These are phyloP conservation scores for Grammomys surdaster DNA, from an alignment of 2,113 vertebrate genomes.

Conservation along the genomic window DNA sequence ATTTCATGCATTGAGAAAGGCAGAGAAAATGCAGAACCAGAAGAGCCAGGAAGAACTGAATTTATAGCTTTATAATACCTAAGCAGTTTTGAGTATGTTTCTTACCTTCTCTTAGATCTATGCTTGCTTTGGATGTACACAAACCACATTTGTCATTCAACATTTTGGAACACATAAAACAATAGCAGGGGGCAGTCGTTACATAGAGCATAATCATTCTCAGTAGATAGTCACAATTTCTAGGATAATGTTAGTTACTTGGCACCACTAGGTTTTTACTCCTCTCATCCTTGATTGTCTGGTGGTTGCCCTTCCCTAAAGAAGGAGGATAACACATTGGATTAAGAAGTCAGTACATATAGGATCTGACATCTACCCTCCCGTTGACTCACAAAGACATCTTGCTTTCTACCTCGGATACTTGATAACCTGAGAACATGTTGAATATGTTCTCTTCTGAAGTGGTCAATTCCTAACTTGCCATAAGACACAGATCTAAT, in stretches of 20 bases:
- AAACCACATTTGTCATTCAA: background rate
- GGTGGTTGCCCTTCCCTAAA: background rate
- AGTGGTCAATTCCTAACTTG: background rate
- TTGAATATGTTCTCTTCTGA: background rate
- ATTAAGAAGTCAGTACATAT: background rate
- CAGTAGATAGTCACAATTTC: background rate
- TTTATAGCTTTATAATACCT: fast-evolving
- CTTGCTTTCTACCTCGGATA: background rate
- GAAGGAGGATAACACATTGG: background rate
- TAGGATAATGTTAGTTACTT: background rate
- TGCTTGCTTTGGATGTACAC: background rate
- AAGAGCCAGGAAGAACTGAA: background rate
- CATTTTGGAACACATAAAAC: background rate
- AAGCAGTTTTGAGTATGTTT: background rate
- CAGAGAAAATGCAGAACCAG: background rate
- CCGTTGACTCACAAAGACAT: background rate
- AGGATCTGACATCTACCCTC: too few relatives aligned
- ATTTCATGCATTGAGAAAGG: background rate
- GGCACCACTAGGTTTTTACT: background rate
- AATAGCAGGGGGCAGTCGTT: background rate
- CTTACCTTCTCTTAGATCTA: background rate
- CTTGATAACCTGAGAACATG: background rate
- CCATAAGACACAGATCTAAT: background rate
- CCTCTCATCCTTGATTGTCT: too few relatives aligned
- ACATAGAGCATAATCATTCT: background rate